These are phyloP conservation scores for Pandemis heparana DNA, from an alignment of 2,888 invertebrate species.

Conservation along the genomic window DNA sequence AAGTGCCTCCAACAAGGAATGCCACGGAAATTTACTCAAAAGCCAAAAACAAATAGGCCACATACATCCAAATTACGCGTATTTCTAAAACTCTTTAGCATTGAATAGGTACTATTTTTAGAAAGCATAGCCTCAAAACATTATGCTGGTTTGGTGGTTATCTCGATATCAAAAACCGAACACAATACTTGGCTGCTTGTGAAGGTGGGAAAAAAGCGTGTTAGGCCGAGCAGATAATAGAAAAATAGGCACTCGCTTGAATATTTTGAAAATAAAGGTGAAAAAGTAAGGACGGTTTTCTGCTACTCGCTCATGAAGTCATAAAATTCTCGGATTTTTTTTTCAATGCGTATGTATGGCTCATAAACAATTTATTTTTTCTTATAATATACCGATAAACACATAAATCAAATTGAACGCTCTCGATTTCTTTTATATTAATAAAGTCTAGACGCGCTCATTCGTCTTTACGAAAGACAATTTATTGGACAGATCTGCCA, in stretches of 20 bases:
- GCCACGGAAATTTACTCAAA: slow-evolving; percentile 69
- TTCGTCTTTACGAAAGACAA: slow-evolving; percentile 17
- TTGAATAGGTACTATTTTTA: neutral
- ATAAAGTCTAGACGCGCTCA: slow-evolving; percentile 9
- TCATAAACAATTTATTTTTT: slow-evolving; percentile 6
- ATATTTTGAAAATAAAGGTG: neutral
- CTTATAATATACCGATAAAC: slow-evolving; percentile 12
- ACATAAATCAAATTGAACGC: slow-evolving; percentile 23
- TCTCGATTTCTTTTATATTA: slow-evolving; percentile 18
- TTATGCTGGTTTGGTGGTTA: neutral
- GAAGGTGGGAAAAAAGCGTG: neutral
- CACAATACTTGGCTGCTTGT: slow-evolving; percentile 17
- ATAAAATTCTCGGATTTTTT: neutral
- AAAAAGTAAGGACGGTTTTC: too few relatives aligned
- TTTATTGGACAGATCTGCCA: slow-evolving; percentile 21
- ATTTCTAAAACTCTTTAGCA: neutral
- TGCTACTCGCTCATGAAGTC: too few relatives aligned
- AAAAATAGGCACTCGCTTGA: neutral
- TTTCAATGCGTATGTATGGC: neutral
- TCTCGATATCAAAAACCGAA: neutral
- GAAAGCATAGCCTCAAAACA: neutral
- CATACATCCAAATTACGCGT: slow-evolving; percentile 27
- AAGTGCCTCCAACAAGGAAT: slow-evolving; percentile 73
- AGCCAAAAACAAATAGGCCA: slow-evolving; percentile 55
- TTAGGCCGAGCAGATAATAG: neutral